Conservation (phyloP, 2,888 invertebrate genomes). For the Eupeodes latifasciatus region DNA sequence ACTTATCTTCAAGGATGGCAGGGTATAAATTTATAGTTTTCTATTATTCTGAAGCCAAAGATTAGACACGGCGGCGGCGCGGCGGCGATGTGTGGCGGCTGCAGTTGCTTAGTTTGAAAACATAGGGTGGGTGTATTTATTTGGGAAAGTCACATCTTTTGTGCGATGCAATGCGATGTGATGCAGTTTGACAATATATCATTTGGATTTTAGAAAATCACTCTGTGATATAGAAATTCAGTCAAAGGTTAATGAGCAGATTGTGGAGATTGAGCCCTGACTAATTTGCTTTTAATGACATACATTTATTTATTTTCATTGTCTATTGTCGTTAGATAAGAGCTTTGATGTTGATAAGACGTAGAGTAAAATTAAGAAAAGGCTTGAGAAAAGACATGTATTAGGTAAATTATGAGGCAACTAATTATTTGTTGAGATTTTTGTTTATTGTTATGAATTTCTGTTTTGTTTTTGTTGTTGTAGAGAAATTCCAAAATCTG, state of each 20-base stretch:
- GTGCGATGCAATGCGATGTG: background rate
- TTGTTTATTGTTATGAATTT: no score
- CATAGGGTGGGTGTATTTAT: conserved; percentile 44
- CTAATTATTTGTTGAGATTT: background rate
- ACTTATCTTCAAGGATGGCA: conserved; percentile 53
- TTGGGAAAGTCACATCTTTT: conserved; percentile 31
- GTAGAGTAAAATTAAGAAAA: background rate
- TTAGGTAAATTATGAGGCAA: background rate
- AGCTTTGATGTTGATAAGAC: background rate
- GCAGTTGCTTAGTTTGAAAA: background rate
- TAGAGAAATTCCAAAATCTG: no score
- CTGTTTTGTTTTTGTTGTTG: no score
- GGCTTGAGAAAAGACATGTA: background rate
- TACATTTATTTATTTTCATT: conserved; percentile 35
- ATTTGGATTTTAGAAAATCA: conserved; percentile 8
- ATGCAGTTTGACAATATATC: conserved; percentile 34
- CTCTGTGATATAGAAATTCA: conserved; percentile 1
- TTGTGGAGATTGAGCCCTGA: conserved; percentile 22
- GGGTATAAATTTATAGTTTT: conserved; percentile 61
- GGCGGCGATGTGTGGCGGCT: no score
- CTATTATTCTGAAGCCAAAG: conserved; percentile 31
- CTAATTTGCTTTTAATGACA: conserved; percentile 60
- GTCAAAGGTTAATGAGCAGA: conserved; percentile 43
- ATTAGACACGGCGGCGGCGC: conserved; percentile 37
- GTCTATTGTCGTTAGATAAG: background rate